Evolutionary conservation across 2,797 vertebrate species (phyloP), one percentile per base, ranked within the genome.

Genomic region (Sebastiscus tertius): DNA sequence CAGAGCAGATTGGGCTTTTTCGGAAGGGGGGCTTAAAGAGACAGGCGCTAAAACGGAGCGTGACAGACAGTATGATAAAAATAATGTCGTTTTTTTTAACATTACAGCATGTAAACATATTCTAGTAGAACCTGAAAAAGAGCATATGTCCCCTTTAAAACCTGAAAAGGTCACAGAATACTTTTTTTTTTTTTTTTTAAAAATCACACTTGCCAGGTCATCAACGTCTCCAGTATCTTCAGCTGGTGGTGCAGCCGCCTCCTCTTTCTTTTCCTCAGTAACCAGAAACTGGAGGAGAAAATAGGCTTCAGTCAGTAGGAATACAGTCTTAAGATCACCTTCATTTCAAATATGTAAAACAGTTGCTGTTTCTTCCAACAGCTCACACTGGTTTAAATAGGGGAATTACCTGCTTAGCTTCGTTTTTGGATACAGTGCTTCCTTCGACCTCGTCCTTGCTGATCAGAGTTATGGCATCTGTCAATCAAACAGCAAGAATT

Each of bases 181-280:
- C 16, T 8, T 7, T 16, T 16, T 11, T 34, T 34, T 11, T 34
- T 34, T 24, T 8, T 33, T 34, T 34, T 34, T 36, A 10, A 6
- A 24, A 59, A 33, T 55, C 31, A 71, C 39, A 93, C 96, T 96
- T 89, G 98, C 98, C 96, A 99, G 94, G 90, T 99, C 98, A 86
- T 99, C 98, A 39, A 99, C 96, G 75, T 99, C 98, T 63, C 96
- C 98, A 54, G 91, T 91, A 77, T 97, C 97, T 54, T 97, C 97
- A 73, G 72, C 27, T 7, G 72, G 31, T 34, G 94, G 80, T 13
- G 87, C 81, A 29, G 72, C 83, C 8, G 16, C 81, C 82, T 94
- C 95, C 16, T 85, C 90, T 79, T 95, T 89, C 83, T 94, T 94
- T 82, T 97, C 96, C 82, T 95, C 95, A 0, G 88, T 82, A 26